Base-by-base conservation (phyloP, 1,140 invertebrate species). In the Ladona fulva region DNA sequence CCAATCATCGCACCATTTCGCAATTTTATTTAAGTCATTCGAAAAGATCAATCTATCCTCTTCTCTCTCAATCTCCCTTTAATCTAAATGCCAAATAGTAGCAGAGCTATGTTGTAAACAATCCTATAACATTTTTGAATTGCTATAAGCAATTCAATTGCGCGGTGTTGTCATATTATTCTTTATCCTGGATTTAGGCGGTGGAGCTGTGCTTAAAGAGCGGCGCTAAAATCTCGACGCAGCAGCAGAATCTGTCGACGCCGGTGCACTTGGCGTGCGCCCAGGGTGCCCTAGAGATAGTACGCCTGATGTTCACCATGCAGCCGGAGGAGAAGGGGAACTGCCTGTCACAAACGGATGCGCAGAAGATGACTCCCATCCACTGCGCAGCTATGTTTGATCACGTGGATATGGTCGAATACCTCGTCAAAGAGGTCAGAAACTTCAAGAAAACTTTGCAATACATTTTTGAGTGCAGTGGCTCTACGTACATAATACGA, bases 311-410 rank as follows among this genome's bases (percentile, higher is more conserved):
- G 94, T 93, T 95, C 80, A 86, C 88, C 29, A 87, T 92, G 85
- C 91, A 93, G 83, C 92, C 92, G 0, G 86, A 88, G 74, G 92
- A 93, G 82, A 93, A 93, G 83, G 80, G 84, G 14, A 84, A 88
- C 7, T 90, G 92, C 82, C 83, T 96, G 7, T 86, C 86, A 29
- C 92, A 90, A 0, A 90, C 89, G 42, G 95, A 97, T 82, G 89
- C 92, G 0, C 93, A 95, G 82, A 90, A 91, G 80, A 95, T 95
- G 94, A 95, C 94, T 0, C 95, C 95, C 0, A 85, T 97, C 8
- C 95, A 97, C 83, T 94, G 92, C 82, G 94, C 95, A 0, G 92
- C 94, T 1, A 94, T 96, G 91, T 96, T 96, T 80, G 93, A 97
- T 84, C 93, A 96, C 84, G 89, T 90, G 0, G 90, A 93, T 76